Evolutionary conservation across 2,888 invertebrate species (phyloP), one percentile per base, ranked within the genome.

Genomic region (Catocala fraxini): DNA sequence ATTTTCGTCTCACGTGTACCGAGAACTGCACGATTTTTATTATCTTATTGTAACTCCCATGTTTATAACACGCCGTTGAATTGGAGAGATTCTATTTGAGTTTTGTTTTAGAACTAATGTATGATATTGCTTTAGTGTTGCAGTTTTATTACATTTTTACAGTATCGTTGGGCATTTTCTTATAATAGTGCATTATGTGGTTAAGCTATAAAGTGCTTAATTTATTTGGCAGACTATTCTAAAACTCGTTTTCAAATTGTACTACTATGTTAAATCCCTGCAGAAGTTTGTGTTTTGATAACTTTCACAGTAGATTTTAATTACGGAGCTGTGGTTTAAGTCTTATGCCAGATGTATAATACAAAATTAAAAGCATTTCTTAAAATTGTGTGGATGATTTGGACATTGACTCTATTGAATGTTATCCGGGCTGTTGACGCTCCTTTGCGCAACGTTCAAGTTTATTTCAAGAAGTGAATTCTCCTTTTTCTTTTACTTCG

Each of bases 1-100:
- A 74, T 75, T 76, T 77, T 76, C 75, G 64, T 64, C 69, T 67
- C 48, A 68, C 65, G 62, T 56, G 65, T 59, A 67, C 59, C 59
- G 61, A 65, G 49, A 63, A 53, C 59, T 58, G 65, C 56, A 46
- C 60, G 64, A 65, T 66, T 75, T 73, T 74, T 72, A 68, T 74
- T 65, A 60, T 69, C 56, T 73, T 59, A 69, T 71, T 71, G 60
- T 66, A 68, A 68, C 25, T 49, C 59, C 61, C 51, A 55, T 58
- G 66, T 73, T 71, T 74, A 64, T 60, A 70, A 68, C 56, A 34
- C 45, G 12, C 33, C 34, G 41, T 59, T 54, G 54, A 25, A 59
- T 33, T 48, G 10, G 5, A 7, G 51, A 39, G 13, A 51, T 51
- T 51, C 15, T n/a, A 5, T 41, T 48, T 10, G 13, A 51, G 39